phyloP scores from a whole-genome alignment of 1,140 invertebrate genomes.

The Drosophila nigrodunni region DNA sequence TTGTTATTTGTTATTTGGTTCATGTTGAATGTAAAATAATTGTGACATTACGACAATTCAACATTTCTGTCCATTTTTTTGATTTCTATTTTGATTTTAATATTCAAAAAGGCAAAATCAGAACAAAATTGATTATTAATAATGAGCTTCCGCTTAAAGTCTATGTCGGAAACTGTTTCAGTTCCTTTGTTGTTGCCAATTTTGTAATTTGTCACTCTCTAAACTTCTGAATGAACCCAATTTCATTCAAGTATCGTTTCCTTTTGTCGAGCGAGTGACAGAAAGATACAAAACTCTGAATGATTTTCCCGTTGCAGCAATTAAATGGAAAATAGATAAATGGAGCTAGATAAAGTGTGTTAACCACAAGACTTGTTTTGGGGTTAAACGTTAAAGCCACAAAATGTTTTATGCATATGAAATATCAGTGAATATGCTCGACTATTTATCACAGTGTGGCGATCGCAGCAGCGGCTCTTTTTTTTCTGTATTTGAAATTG shows the following conservation, averaged over 20 bases:
- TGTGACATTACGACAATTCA: slow-evolving; percentile 63
- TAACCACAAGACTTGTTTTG: slow-evolving; percentile 25
- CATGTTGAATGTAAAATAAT: slow-evolving; percentile 65
- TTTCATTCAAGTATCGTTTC: slow-evolving; percentile 13
- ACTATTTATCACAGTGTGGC: slow-evolving; percentile 54
- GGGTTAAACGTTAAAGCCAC: slow-evolving; percentile 38
- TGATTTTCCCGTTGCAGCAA: slow-evolving; percentile 8
- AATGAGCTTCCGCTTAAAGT: too few species aligned
- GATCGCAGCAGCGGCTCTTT: slow-evolving; percentile 28
- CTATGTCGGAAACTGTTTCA: background rate
- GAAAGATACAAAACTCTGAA: background rate
- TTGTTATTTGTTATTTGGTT: slow-evolving; percentile 60
- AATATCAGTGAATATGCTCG: slow-evolving; percentile 24
- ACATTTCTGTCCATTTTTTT: slow-evolving; percentile 11
- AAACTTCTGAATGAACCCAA: slow-evolving; percentile 5
- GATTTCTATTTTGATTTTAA: background rate
- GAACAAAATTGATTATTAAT: too few species aligned
- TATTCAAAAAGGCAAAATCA: too few species aligned
- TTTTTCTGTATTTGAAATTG: slow-evolving; percentile 40
- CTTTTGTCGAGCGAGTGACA: background rate
- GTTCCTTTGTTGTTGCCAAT: background rate
- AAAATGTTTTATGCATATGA: slow-evolving; percentile 17
- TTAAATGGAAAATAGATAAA: slow-evolving; percentile 23
- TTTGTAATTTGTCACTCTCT: slow-evolving; percentile 13
- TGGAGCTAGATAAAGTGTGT: slow-evolving; percentile 23